Evolutionary conservation across 2,888 invertebrate genomes (phyloP).

Genomic region (Cryptocephalus moraei): DNA sequence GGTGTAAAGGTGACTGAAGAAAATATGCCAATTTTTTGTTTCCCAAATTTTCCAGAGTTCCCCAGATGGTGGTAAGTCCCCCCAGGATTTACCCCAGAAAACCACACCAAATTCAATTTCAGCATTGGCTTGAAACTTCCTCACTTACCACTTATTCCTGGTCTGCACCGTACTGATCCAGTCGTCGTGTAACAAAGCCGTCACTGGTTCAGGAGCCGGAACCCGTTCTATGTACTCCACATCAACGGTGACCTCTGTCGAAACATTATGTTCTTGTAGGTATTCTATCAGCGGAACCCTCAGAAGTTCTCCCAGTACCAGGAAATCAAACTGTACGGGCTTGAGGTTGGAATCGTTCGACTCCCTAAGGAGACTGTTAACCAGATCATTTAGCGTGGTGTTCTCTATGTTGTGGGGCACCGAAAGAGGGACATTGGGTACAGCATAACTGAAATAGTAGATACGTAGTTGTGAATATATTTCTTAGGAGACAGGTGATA

Average conservation of each 20-base stretch:
- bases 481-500: no score
- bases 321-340: slow-evolving; percentile 72
- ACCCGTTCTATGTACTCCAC: slow-evolving; percentile 87
- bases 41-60: no score
- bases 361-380: slow-evolving; percentile 69
- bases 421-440: slow-evolving; percentile 76
- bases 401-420: slow-evolving; percentile 63
- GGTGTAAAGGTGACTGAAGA: no score
- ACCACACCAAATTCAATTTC: no score
- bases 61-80: no score
- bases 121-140: no score
- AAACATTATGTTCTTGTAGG: slow-evolving; percentile 62
- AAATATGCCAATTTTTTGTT: no score
- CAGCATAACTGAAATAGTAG: slow-evolving; percentile 60
- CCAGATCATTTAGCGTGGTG: slow-evolving; percentile 62
- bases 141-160: slow-evolving; percentile 22
- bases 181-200: slow-evolving; percentile 90
- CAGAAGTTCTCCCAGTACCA: slow-evolving; percentile 75
- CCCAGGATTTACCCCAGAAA: no score
- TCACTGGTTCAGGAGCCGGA: slow-evolving; percentile 85
- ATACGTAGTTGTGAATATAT: no score
- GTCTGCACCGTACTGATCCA: slow-evolving; percentile 67
- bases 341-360: slow-evolving; percentile 34
- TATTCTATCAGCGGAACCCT: slow-evolving; percentile 62
- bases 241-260: slow-evolving; percentile 75